phyloP scores from a whole-genome alignment of 2,888 invertebrate genomes.

The Aphodius granarius region DNA sequence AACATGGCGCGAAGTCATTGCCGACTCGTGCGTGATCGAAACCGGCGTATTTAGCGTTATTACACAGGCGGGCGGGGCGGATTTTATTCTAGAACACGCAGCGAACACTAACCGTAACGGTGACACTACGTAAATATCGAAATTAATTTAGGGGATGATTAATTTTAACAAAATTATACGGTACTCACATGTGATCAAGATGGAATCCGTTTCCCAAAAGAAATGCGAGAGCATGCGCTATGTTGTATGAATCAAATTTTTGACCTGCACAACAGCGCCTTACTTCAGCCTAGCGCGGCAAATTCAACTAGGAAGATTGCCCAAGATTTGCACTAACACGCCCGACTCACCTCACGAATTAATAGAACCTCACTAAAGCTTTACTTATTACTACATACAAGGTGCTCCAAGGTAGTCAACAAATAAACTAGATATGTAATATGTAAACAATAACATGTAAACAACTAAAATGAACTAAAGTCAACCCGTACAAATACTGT shows the following conservation, averaged over 20 bases:
- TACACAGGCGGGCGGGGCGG: neutral
- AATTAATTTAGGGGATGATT: neutral
- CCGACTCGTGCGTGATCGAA: conserved; percentile 53
- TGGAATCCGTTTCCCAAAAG: conserved; percentile 85
- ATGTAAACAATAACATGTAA: too few species aligned
- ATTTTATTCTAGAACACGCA: neutral
- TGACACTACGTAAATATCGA: neutral
- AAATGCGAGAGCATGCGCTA: conserved; percentile 70
- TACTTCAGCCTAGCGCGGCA: conserved; percentile 10
- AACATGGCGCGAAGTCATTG: conserved; percentile 59
- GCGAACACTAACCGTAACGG: neutral
- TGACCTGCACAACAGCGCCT: conserved; percentile 29
- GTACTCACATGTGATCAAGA: conserved; percentile 89
- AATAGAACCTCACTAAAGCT: neutral
- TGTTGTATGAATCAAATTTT: conserved; percentile 22
- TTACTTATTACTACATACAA: neutral
- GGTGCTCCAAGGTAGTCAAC: neutral
- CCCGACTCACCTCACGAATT: neutral
- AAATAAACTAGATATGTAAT: neutral
- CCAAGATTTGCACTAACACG: neutral
- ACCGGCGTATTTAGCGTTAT: conserved; percentile 20
- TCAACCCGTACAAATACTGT: neutral
- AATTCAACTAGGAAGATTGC: conserved; percentile 13
- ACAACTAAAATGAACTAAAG: neutral
- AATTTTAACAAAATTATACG: conserved; percentile 28